These are phyloP conservation scores for Hydrochoerus hydrochaeris DNA, from an alignment of 2,113 vertebrate genomes.

Conservation along the genomic window DNA sequence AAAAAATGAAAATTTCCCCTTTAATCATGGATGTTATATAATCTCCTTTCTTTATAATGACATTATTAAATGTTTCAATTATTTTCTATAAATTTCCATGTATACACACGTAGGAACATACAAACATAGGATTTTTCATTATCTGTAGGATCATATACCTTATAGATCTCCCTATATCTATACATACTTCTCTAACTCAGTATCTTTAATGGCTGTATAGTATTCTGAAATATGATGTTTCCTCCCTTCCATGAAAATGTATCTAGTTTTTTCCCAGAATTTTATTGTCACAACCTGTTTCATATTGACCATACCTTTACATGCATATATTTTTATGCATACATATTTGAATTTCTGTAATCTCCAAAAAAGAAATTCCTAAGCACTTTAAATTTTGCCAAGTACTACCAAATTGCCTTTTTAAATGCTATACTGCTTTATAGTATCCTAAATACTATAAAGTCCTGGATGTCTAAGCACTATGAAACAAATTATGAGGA, in stretches of 20 bases:
- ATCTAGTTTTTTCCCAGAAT: background rate
- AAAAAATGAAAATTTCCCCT: background rate
- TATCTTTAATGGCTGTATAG: background rate
- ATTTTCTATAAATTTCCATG: background rate
- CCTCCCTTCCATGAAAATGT: background rate
- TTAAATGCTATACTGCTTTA: background rate
- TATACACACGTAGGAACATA: background rate
- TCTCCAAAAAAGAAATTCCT: background rate
- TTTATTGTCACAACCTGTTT: background rate
- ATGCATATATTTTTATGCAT: background rate
- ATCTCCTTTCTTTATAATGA: background rate
- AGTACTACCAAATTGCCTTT: conserved; percentile 1
- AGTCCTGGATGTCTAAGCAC: background rate
- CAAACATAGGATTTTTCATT: background rate
- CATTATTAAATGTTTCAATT: background rate
- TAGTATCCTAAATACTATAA: background rate
- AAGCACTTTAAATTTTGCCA: background rate
- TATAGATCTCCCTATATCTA: background rate
- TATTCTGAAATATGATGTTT: background rate
- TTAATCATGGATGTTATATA: background rate
- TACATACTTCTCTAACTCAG: background rate
- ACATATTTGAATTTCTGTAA: conserved; percentile 28
- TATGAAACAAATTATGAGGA: background rate
- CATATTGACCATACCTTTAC: background rate
- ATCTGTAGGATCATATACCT: background rate